Percentiles rank a stretch among this genome's conserved stretches.
These are phyloP conservation scores for Agapostemon virescens DNA, from an alignment of 2,888 invertebrate genomes.

Conservation along the genomic window DNA sequence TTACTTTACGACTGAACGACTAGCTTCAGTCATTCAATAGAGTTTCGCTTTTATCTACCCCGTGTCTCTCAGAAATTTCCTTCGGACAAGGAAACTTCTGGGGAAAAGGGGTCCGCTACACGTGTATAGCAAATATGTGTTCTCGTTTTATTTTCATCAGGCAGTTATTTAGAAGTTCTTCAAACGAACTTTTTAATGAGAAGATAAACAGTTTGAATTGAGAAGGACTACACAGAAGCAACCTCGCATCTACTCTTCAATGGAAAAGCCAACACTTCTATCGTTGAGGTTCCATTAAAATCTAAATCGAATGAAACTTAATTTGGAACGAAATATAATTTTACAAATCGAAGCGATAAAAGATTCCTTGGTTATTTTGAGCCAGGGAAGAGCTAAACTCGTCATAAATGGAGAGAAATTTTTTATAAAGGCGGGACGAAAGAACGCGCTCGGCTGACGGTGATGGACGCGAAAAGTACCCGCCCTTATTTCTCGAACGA, in stretches of 20 bases:
- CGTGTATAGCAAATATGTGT: no score
- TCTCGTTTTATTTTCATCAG: no score
- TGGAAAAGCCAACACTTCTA: background rate
- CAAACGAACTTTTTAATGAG: no score
- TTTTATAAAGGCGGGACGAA: constrained; percentile 25
- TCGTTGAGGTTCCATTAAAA: background rate
- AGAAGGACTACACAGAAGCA: no score
- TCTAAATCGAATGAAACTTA: background rate
- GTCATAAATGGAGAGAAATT: constrained; percentile 49
- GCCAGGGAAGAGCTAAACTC: constrained; percentile 41
- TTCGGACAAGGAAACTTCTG: no score
- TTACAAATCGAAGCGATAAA: constrained; percentile 40
- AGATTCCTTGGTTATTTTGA: constrained; percentile 23
- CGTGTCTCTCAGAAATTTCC: no score
- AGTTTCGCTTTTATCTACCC: no score
- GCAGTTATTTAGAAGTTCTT: no score
- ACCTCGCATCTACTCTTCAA: background rate
- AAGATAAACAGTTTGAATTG: no score
- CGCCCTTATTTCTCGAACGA: constrained; percentile 36
- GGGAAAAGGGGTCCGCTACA: no score
- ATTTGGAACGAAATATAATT: constrained; percentile 27
- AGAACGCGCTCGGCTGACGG: constrained; percentile 37
- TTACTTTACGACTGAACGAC: no score
- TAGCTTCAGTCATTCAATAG: no score
- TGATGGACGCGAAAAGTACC: constrained; percentile 39